A percentile compares a stretch with the other conserved stretches of the same genome.
Evolutionary conservation across 2,797 vertebrate species (phyloP).

Genomic region (Phataginus tetradactyla): DNA sequence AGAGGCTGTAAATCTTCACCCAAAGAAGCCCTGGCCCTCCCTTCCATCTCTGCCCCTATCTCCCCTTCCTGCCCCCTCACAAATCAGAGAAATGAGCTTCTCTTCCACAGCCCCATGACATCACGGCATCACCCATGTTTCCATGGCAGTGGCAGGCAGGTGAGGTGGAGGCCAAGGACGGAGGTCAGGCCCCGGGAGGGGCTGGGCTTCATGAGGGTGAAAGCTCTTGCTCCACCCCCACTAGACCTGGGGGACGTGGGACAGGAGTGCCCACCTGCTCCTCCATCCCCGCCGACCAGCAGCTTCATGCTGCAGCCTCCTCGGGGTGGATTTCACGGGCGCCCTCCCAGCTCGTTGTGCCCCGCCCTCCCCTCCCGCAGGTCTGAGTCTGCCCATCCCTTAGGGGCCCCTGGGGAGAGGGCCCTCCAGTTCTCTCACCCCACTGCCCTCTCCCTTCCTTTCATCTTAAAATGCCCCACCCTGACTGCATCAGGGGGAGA

Average conservation of each 20-base stretch:
- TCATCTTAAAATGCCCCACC: neutral
- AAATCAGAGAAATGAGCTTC: constrained; percentile 70
- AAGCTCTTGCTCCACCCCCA: neutral
- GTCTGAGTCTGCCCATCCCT: neutral
- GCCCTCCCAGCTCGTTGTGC: neutral
- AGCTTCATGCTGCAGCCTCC: neutral
- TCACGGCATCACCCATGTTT: constrained; percentile 81
- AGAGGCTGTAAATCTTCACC: constrained; percentile 76
- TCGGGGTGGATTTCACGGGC: neutral
- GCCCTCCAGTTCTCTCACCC: neutral
- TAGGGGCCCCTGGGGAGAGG: neutral
- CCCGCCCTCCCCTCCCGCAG: neutral
- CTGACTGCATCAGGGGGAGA: neutral
- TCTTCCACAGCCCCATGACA: constrained; percentile 76
- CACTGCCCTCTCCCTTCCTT: neutral
- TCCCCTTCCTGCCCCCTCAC: neutral
- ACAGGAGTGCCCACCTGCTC: neutral
- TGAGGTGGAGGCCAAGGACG: constrained; percentile 78
- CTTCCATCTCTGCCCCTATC: neutral
- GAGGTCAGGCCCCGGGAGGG: constrained; percentile 58
- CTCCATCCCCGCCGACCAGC: neutral
- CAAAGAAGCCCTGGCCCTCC: constrained; percentile 26
- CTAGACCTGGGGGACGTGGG: neutral
- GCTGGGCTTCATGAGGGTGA: neutral
- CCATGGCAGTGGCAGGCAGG: constrained; percentile 83